Percentiles rank a stretch among this genome's conserved stretches.
Evolutionary conservation across 1,140 invertebrate genomes (phyloP).

Genomic region (Amphibalanus amphitrite): DNA sequence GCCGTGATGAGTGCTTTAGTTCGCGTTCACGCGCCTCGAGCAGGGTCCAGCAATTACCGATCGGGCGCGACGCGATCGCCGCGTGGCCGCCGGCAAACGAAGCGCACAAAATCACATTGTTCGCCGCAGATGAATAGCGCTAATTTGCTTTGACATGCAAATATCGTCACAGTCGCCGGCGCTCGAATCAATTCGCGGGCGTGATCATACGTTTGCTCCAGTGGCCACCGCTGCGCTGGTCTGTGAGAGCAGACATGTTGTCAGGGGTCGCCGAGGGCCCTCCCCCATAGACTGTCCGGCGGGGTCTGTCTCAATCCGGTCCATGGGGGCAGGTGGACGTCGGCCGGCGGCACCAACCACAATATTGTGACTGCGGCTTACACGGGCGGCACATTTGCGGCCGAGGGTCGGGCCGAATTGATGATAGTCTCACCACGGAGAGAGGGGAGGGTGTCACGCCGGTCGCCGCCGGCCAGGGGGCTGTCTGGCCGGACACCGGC

Average conservation of each 20-base stretch:
- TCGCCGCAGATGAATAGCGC: neutral
- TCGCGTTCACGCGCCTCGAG: too few relatives aligned
- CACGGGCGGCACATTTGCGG: neutral
- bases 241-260: neutral
- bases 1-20: too few relatives aligned
- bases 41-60: too few relatives aligned
- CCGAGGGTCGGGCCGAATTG: neutral
- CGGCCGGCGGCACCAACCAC: neutral
- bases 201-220: neutral
- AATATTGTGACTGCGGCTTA: neutral
- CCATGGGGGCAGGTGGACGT: neutral
- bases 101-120: neutral
- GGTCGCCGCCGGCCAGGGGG: too few relatives aligned
- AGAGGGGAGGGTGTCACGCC: neutral
- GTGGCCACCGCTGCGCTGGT: neutral
- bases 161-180: neutral
- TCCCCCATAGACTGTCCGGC: too few relatives aligned
- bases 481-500: too few relatives aligned
- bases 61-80: too few relatives aligned
- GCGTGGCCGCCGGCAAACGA: neutral
- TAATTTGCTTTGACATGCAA: slow-evolving; percentile 2
- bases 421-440: too few relatives aligned
- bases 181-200: neutral
- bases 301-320: too few relatives aligned
- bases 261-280: too few relatives aligned